These are phyloP conservation scores for Rhynchomys soricoides DNA, from an alignment of 2,113 vertebrate species.

Conservation along the genomic window DNA sequence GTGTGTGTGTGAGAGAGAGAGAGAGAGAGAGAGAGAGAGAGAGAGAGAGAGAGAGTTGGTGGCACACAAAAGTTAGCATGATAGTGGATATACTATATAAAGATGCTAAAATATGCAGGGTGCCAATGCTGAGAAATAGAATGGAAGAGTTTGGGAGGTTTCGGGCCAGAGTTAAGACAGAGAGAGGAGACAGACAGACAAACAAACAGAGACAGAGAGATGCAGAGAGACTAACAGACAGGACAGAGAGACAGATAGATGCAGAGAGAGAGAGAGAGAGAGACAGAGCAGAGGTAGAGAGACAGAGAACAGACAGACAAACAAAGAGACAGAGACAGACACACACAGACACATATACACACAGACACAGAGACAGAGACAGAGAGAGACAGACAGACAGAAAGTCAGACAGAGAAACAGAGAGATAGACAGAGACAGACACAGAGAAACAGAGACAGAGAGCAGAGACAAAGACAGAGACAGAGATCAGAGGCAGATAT, in stretches of 20 bases:
- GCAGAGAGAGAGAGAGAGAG: background rate
- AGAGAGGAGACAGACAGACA: background rate
- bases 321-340: background rate
- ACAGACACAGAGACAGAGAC: background rate
- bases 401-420: background rate
- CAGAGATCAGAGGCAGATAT: background rate
- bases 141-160: background rate
- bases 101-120: background rate
- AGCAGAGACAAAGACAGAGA: background rate
- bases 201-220: background rate
- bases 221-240: background rate
- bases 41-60: too few relatives aligned
- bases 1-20: too few relatives aligned
- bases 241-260: background rate
- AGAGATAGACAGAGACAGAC: background rate
- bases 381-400: background rate
- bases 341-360: too few relatives aligned
- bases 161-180: background rate
- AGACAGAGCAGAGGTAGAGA: background rate
- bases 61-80: background rate
- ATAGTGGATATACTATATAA: background rate
- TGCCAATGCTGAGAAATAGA: background rate
- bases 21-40: too few relatives aligned
- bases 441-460: background rate
- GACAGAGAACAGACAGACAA: background rate